Percentiles rank a stretch among this genome's conserved stretches.
These are phyloP conservation scores for Heteronetta atricapilla DNA, from an alignment of 2,113 vertebrate genomes.

Conservation along the genomic window DNA sequence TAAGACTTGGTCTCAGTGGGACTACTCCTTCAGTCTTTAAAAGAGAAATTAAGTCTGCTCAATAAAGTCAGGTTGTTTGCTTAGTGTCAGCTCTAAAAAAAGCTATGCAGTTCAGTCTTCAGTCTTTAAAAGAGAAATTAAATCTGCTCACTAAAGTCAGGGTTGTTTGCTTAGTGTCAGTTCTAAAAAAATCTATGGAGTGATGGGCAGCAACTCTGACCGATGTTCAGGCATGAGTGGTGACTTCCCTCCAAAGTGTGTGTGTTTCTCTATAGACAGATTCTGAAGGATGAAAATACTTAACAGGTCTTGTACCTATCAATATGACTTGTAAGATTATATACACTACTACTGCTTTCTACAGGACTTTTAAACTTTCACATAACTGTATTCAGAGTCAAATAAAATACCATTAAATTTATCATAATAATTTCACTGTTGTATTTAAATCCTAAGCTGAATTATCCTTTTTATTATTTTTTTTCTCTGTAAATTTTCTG, in stretches of 20 bases:
- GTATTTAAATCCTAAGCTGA: not conserved
- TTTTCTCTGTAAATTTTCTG: not conserved
- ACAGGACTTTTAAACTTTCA: not conserved
- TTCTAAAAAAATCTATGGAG: not conserved
- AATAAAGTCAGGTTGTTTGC: not conserved
- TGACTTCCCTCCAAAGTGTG: not conserved
- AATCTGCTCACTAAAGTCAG: not conserved
- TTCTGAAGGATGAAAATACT: not conserved
- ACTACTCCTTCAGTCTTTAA: not conserved
- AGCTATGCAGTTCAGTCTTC: rapidly evolving
- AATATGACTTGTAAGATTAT: not conserved
- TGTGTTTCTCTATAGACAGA: not conserved
- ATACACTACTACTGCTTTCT: not conserved
- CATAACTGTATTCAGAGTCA: not conserved
- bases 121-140: not conserved
- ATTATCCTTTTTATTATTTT: not conserved
- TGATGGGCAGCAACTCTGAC: not conserved
- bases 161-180: not conserved
- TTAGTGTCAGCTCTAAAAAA: not conserved
- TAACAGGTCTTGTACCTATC: not conserved
- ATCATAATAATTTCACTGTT: not conserved
- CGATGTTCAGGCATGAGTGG: not conserved
- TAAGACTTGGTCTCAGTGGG: not conserved
- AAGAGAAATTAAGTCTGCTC: not conserved
- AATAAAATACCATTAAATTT: not conserved